These are phyloP conservation scores for Daboia siamensis DNA, from an alignment of 2,113 vertebrate species.

Conservation along the genomic window DNA sequence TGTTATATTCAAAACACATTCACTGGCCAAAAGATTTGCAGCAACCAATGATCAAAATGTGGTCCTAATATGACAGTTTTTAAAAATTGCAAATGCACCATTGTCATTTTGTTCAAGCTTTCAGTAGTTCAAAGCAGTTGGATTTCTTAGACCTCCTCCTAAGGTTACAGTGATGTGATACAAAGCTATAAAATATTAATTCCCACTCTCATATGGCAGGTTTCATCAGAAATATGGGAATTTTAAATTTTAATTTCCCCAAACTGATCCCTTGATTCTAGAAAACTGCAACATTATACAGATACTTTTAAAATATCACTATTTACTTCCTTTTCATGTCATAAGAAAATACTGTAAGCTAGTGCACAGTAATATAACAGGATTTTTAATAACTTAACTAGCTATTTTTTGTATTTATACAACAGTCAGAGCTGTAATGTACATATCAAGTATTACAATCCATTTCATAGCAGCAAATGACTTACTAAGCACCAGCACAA, in stretches of 20 bases:
- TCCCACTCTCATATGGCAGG: neutral
- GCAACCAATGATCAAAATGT: neutral
- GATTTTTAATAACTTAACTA: neutral
- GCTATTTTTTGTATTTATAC: neutral
- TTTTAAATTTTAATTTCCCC: neutral
- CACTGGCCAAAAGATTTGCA: neutral
- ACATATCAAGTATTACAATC: neutral
- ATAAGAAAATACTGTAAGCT: neutral
- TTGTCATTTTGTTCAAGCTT: neutral
- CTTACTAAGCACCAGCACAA: neutral
- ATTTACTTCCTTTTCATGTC: neutral
- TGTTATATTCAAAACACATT: neutral
- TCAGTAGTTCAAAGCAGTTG: neutral
- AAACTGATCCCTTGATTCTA: neutral
- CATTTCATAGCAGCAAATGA: neutral
- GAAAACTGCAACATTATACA: neutral
- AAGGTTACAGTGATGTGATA: neutral
- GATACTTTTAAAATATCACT: neutral
- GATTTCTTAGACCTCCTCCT: neutral
- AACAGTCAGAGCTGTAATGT: neutral
- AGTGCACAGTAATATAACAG: neutral
- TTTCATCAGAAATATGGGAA: neutral
- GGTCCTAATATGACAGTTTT: neutral
- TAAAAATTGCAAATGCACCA: neutral
- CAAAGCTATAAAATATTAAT: neutral